Base-by-base conservation (phyloP, 2,888 invertebrate genomes). In the Drosophila kambysellisi region DNA sequence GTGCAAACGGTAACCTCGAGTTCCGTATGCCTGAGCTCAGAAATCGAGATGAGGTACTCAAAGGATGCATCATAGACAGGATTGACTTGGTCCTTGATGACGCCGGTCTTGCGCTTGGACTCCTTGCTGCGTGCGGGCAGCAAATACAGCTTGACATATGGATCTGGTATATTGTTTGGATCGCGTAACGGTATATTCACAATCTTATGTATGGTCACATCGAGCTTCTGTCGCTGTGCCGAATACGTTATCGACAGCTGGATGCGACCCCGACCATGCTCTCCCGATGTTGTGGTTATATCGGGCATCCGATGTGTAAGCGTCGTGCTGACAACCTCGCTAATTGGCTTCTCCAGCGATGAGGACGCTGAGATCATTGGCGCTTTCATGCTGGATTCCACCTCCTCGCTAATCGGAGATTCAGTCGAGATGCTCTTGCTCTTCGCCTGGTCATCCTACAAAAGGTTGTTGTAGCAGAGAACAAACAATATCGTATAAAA, bases 61-160 rank as follows among this genome's bases (percentile, higher is more conserved):
- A 98, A 98, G 82, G 96, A 96, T 91, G 98, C 97, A 93, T 99
- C 98, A 92, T 96, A 99, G 33, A 96, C 95, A 0, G 98, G 98
- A 94, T 97, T 97, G 91, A 98, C 97, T 91, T 96, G 97, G 92
- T 98, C 98, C 92, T 98, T 98, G 37, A 92, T 86, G 89, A 97
- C 96, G 81, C 94, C 95, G 17, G 98, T 98, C 94, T 97, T 98
- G 52, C 97, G 95, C 93, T 98, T 98, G 0, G 97, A 96, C 79
- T 97, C 97, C 93, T 97, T 97, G 54, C 96, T 95, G 64, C 97
- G 95, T 64, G 97, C 97, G 0, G 98, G 98, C 71, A 98, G 94
- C 77, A 98, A 94, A 92, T 98, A 97, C 35, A 98, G 92, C 92
- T 98, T 98, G 0, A 98, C 97, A 91, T 98, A 98, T 0, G 98